phyloP scores from a whole-genome alignment of 37 sponge, comb jelly and placozoan genomes.

The Dysidea cf. avara region DNA sequence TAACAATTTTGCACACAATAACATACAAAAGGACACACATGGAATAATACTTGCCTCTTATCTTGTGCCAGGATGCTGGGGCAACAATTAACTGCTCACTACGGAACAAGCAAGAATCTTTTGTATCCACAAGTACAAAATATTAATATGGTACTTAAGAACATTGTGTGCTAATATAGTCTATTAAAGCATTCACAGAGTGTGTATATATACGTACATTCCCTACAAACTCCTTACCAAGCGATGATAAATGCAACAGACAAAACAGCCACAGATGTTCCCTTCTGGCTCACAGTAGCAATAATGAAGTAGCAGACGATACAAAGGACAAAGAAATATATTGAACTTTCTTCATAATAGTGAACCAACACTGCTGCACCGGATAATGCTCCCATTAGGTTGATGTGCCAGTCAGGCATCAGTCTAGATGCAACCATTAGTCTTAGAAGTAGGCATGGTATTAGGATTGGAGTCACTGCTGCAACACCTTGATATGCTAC shows the following conservation, averaged over 20 bases:
- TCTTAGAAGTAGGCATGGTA: conserved; percentile 14
- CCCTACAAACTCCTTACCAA: conserved; percentile 36
- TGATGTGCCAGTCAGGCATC: background rate
- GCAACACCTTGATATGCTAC: conserved; percentile 26
- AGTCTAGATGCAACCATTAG: conserved; percentile 13
- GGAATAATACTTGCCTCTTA: conserved; percentile 68
- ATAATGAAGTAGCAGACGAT: conserved; percentile 41
- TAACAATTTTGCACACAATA: too few species aligned
- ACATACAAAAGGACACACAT: too few species aligned
- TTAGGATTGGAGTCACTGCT: conserved; percentile 15
- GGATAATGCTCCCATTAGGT: conserved; percentile 16
- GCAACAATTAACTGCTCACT: conserved; percentile 57
- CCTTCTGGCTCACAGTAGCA: conserved; percentile 3
- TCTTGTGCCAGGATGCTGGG: conserved; percentile 63
- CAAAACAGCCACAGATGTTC: conserved; percentile 15
- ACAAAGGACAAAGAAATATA: conserved; percentile 52
- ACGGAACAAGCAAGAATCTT: conserved; percentile 4
- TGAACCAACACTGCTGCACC: conserved; percentile 50
- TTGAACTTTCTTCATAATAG: conserved; percentile 39
- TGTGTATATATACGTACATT: background rate
- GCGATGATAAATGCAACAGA: conserved; percentile 30
- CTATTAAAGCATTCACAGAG: background rate
- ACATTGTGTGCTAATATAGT: background rate
- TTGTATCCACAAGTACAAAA: background rate
- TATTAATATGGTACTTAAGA: background rate